phyloP scores from a whole-genome alignment of 2,888 invertebrate genomes.

The Selenia dentaria region DNA sequence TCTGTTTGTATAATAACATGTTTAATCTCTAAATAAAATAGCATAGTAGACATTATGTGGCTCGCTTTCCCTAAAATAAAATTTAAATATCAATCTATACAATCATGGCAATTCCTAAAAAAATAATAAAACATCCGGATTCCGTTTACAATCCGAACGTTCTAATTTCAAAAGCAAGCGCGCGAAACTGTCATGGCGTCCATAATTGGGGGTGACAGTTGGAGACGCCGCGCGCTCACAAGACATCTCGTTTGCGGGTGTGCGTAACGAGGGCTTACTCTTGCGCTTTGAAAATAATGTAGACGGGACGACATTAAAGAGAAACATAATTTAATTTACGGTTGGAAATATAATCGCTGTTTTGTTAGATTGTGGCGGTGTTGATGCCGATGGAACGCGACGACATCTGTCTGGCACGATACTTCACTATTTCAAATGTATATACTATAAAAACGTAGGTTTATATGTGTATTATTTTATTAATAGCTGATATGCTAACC shows the following conservation, averaged over 20 bases:
- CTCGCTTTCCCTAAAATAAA: too few species aligned
- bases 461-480: too few species aligned
- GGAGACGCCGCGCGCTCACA: conserved; percentile 54
- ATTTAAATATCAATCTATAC: too few species aligned
- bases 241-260: conserved; percentile 66
- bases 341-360: conserved; percentile 37
- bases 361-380: conserved; percentile 26
- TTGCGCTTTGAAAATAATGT: conserved; percentile 62
- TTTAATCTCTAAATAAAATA: too few species aligned
- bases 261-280: conserved; percentile 68
- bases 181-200: conserved; percentile 73
- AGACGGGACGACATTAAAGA: conserved; percentile 58
- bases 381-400: background rate
- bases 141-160: conserved; percentile 51
- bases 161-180: conserved; percentile 76
- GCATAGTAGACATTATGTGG: too few species aligned
- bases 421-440: too few species aligned
- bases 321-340: conserved; percentile 56
- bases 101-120: conserved; percentile 42
- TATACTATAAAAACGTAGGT: too few species aligned
- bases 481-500: too few species aligned
- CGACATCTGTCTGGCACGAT: too few species aligned
- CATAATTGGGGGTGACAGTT: conserved; percentile 80
- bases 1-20: too few species aligned
- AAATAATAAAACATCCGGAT: conserved; percentile 40